Base-by-base conservation (phyloP, 2,113 vertebrate genomes). In the Anas platyrhynchos region DNA sequence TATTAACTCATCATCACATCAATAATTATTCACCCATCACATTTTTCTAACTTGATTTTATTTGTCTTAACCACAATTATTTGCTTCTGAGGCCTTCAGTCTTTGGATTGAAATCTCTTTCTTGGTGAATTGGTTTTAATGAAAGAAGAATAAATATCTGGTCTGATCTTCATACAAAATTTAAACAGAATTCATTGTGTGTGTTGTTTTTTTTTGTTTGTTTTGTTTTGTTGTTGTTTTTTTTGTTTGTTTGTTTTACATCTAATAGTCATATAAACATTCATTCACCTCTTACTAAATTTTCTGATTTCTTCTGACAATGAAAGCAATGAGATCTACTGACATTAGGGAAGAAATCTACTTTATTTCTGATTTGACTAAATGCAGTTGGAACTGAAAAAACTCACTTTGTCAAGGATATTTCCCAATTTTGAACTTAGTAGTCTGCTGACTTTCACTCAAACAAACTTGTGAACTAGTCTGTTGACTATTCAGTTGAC, bases 1-100 rank as follows among this genome's bases (percentile, higher is more conserved):
- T 62, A 76, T 44, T 16, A 78, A 29, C 43, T 89, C 85, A 94
- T 86, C 93, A 96, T 86, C 41, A 55, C 58, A 90, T 85, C 43
- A 86, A 80, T 83, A 27, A 0, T 46, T 67, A 88, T 86, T 94
- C 23, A 93, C 69, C 73, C 29, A 16, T 91, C 85, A 91, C 52
- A 94, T 69, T 89, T 77, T 89, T 79, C 77, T 94, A 83, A 74
- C n/a, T 96, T 96, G 17, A 65, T 88, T 97, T 93, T 95, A 17
- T 55, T 87, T 81, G 26, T 84, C 55, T 90, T 76, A 65, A 58
- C 12, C 16, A 41, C 3, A 36, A 0, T 2, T 81, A 52, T 71
- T 83, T 74, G 15, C 8, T 61, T 36, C 16, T 58, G 66, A 58
- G 3, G 15, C 18, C 12, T 71, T 11, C 17, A 44, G 17, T 36